These are phyloP conservation scores for Ginglymostoma cirratum DNA, from an alignment of 2,113 vertebrate genomes.

Conservation along the genomic window DNA sequence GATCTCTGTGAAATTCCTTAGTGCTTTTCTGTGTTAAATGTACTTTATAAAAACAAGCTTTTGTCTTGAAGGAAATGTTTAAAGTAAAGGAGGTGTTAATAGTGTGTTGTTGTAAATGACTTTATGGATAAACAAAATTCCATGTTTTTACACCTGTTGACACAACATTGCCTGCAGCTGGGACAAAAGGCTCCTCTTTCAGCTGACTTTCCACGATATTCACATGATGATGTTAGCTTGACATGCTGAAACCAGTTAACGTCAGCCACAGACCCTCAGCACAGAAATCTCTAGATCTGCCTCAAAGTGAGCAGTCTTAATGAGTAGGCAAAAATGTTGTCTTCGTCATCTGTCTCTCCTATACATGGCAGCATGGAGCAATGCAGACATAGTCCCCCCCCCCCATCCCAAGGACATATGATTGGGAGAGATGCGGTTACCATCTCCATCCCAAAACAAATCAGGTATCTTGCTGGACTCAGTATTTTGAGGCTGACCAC, in stretches of 20 bases:
- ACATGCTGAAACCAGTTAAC: background rate
- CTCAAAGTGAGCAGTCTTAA: background rate
- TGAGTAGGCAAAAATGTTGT: background rate
- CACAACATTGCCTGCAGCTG: background rate
- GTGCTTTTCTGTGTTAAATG: background rate
- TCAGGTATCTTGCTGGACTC: background rate
- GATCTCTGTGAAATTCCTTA: background rate
- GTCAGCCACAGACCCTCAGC: background rate
- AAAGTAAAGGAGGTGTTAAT: background rate
- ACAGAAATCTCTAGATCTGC: background rate
- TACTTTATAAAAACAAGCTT: background rate
- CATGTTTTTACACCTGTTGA: background rate
- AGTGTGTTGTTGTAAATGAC: background rate
- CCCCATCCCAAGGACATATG: background rate
- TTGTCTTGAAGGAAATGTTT: background rate
- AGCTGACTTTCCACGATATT: background rate
- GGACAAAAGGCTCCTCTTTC: background rate
- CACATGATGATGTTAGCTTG: background rate
- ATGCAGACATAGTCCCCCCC: background rate
- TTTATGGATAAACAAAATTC: background rate
- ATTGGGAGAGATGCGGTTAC: background rate
- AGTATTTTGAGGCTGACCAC: background rate
- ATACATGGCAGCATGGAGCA: background rate
- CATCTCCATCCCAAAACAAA: background rate
- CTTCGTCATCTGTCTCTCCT: background rate